These are phyloP conservation scores for Arizona elegans DNA, from an alignment of 2,113 vertebrate species.

Conservation along the genomic window DNA sequence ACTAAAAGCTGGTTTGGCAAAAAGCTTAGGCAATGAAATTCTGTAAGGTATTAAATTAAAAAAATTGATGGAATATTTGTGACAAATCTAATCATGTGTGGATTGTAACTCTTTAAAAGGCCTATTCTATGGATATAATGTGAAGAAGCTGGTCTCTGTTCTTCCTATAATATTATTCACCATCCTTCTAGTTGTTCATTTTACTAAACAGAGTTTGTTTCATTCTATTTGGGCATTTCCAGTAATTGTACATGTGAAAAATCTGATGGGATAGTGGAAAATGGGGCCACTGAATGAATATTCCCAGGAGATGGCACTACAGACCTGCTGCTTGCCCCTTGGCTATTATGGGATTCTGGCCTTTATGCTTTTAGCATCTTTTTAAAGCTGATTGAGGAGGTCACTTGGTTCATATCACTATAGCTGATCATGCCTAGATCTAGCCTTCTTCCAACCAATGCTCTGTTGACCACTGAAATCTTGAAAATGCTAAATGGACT, in stretches of 20 bases:
- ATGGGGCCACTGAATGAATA: background rate
- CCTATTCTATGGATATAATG: background rate
- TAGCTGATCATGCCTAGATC: background rate
- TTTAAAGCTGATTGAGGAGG: background rate
- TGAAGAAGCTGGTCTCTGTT: background rate
- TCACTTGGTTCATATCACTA: background rate
- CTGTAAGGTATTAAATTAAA: background rate
- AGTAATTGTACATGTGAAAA: background rate
- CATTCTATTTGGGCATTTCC: background rate
- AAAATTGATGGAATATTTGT: background rate
- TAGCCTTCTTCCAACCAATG: background rate
- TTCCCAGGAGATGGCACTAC: background rate
- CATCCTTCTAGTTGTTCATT: background rate
- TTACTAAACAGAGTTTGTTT: background rate
- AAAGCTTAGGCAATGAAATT: too few relatives aligned
- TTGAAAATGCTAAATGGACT: background rate
- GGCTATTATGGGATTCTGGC: background rate
- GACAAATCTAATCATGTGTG: background rate
- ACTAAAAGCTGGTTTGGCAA: background rate
- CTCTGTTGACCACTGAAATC: background rate
- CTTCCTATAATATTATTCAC: background rate
- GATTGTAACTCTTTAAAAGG: background rate
- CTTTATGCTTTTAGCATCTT: background rate
- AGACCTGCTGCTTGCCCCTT: background rate
- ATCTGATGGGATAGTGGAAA: background rate